phyloP scores from a whole-genome alignment of 2,888 invertebrate genomes.

The Cantharis nigra region DNA sequence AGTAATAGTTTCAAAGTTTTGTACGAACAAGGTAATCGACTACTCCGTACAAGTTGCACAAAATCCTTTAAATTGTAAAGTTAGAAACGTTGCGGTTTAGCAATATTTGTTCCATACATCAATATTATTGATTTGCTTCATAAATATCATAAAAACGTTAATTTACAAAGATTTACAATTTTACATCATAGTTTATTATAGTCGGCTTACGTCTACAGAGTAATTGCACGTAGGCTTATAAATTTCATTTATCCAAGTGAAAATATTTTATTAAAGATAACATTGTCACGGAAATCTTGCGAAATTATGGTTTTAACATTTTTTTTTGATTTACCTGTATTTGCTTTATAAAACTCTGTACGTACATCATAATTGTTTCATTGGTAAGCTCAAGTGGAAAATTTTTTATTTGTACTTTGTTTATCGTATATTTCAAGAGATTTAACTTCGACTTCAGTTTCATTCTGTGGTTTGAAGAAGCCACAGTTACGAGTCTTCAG shows the following conservation, averaged over 20 bases:
- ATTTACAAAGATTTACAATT: constrained; percentile 1
- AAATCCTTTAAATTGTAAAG: background rate
- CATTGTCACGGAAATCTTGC: background rate
- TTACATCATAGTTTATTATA: constrained; percentile 6
- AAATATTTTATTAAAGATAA: constrained; percentile 8
- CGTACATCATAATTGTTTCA: background rate
- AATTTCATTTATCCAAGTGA: constrained; percentile 1
- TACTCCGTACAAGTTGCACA: background rate
- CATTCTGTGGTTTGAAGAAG: background rate
- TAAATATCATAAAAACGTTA: background rate
- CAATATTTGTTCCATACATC: background rate
- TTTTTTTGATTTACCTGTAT: background rate
- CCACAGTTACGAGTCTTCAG: background rate
- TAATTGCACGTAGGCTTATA: constrained; percentile 8
- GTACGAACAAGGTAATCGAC: background rate
- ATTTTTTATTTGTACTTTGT: constrained; percentile 6
- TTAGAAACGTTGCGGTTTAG: background rate
- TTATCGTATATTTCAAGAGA: constrained; percentile 6
- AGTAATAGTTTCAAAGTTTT: background rate
- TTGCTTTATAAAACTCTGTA: background rate
- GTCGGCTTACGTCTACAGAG: constrained; percentile 8
- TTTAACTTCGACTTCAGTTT: background rate
- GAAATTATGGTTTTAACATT: constrained; percentile 1
- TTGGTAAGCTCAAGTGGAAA: background rate
- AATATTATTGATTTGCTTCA: background rate